Evolutionary conservation across 2,113 vertebrate species (phyloP), one percentile per base, ranked within the genome.

Genomic region (Syrrhaptes paradoxus): DNA sequence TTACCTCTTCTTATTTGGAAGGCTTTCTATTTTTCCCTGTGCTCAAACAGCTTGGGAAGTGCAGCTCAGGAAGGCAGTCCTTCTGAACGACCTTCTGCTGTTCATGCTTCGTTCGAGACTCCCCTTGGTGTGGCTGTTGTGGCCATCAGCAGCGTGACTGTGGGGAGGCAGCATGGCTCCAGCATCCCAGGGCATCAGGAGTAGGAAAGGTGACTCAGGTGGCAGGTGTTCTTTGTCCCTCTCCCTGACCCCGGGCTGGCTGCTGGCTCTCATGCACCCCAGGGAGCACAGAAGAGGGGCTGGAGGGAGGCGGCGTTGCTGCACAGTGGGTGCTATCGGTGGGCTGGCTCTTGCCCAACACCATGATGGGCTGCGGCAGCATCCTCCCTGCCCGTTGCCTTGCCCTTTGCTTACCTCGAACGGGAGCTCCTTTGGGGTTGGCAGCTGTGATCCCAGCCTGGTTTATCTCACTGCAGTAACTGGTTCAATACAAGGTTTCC

Each of bases 291-390:
- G 45, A 49, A 57, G 19, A 20, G 55, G 41, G 58, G 51, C 26
- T 9, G 29, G 58, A 25, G 29, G 19, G 29, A 34, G 36, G 26
- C 3, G 1, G 51, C 0, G 2, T 9, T 49, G 34, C 41, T 65
- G 67, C 8, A 13, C 41, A 3, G 10, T 21, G 3, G 1, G 36
- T 5, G 26, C 46, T 43, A 0, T 29, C 52, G 6, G 61, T 10
- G 6, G 19, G 4, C 13, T 17, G 20, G 10, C 62, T 77, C 65
- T 87, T 4, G 4, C 28, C 57, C 2, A 3, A 29, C n/a, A 6
- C 28, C 1, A 2, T 20, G 13, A 21, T 1, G 10, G 20, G 2
- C 22, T 62, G 55, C 79, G 14, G 57, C 72, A 29, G 22, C 67
- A 34, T 55, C 68, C 28, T 45, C 41, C 17, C 61, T n/a, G 36